phyloP scores from a whole-genome alignment of 2,113 vertebrate genomes.

The Falcunculus frontatus region DNA sequence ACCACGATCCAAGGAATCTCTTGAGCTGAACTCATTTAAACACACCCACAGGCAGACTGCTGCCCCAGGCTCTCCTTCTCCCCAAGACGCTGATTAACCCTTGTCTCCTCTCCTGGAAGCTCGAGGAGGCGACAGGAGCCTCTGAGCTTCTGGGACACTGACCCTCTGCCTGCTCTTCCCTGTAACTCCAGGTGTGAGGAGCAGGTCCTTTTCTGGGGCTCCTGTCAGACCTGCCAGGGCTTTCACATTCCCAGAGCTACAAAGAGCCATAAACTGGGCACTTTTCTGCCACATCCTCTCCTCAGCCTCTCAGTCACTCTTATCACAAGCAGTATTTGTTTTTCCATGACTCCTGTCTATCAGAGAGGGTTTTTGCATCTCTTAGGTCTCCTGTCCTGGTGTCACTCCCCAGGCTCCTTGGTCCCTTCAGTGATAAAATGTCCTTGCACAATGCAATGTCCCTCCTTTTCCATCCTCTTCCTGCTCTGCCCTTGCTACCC shows the following conservation, averaged over 20 bases:
- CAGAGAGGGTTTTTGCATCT: background rate
- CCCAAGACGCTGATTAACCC: background rate
- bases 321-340: background rate
- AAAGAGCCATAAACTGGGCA: background rate
- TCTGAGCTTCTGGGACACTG: background rate
- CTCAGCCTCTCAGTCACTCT: background rate
- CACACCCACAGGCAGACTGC: background rate
- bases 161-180: background rate
- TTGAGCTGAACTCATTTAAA: background rate
- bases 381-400: background rate
- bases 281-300: background rate
- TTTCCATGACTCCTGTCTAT: background rate
- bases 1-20: background rate
- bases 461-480: background rate
- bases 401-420: background rate
- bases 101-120: background rate
- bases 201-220: background rate
- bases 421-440: background rate
- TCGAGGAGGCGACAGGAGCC: background rate
- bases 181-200: background rate
- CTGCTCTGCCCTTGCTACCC: background rate
- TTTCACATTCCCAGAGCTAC: background rate
- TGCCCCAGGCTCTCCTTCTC: background rate
- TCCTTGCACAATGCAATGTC: background rate
- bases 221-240: background rate